Conservation (phyloP, 2,888 invertebrate genomes). For the Arctia plantaginis region DNA sequence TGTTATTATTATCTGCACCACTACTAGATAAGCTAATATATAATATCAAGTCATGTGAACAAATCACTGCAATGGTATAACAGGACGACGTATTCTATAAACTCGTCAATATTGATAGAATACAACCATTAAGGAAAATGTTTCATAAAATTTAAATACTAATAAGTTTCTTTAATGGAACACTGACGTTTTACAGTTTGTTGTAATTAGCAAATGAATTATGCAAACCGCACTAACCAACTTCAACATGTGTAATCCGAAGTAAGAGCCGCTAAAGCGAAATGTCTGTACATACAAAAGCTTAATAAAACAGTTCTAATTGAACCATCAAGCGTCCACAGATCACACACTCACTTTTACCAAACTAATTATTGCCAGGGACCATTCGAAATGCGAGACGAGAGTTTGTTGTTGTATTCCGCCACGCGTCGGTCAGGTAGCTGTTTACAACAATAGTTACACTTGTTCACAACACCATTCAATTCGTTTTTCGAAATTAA, state of each 20-base stretch:
- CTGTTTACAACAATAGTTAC: slow-evolving; percentile 61
- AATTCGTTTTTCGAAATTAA: slow-evolving; percentile 72
- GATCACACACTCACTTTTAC: slow-evolving; percentile 85
- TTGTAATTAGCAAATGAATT: slow-evolving; percentile 51
- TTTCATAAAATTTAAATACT: slow-evolving; percentile 31
- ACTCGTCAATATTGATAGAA: slow-evolving; percentile 5
- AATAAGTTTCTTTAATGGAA: slow-evolving; percentile 28
- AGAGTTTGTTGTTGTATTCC: slow-evolving; percentile 78
- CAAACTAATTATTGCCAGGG: slow-evolving; percentile 79
- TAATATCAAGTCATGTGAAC: slow-evolving; percentile 38
- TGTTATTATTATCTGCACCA: slow-evolving; percentile 36
- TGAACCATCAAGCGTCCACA: slow-evolving; percentile 79
- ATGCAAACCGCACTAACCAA: slow-evolving; percentile 73
- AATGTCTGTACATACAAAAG: slow-evolving; percentile 67
- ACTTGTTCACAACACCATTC: slow-evolving; percentile 75
- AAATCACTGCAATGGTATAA: slow-evolving; percentile 38
- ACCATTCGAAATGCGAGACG: slow-evolving; percentile 78
- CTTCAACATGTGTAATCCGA: slow-evolving; percentile 78
- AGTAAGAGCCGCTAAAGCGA: slow-evolving; percentile 60
- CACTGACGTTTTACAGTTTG: slow-evolving; percentile 31
- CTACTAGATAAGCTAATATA: slow-evolving; percentile 39
- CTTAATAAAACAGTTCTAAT: slow-evolving; percentile 76
- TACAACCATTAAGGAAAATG: slow-evolving; percentile 13
- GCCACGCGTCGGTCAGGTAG: slow-evolving; percentile 73
- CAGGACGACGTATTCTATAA: slow-evolving; percentile 22